Conservation (phyloP, 2,113 vertebrate species). For the Glaucidium brasilianum region DNA sequence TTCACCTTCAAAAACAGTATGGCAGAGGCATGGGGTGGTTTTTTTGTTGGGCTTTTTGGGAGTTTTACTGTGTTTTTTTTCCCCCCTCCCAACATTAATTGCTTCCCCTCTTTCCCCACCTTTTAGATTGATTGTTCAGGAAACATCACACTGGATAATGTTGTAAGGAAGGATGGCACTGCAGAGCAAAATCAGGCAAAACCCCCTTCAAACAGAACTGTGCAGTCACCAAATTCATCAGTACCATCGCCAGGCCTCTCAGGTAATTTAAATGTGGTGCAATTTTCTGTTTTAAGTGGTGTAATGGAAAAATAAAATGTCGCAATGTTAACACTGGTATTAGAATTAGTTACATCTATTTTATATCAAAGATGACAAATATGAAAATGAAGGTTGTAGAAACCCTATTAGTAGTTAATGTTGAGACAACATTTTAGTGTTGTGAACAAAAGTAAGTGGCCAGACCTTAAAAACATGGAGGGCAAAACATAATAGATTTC, state of each 20-base stretch:
- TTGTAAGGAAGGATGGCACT: slow-evolving; percentile 64
- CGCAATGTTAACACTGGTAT: not conserved
- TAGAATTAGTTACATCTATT: not conserved
- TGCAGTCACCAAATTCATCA: slow-evolving; percentile 81
- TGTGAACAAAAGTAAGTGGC: not conserved
- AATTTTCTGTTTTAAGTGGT: not conserved
- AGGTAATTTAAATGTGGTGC: slow-evolving; percentile 39
- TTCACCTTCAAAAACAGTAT: not conserved
- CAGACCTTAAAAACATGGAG: not conserved
- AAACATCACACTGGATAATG: slow-evolving; percentile 74
- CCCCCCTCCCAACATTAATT: not conserved
- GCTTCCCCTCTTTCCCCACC: not conserved
- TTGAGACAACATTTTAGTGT: not conserved
- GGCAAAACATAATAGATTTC: not conserved
- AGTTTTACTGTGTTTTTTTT: not conserved
- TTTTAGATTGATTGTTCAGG: slow-evolving; percentile 81
- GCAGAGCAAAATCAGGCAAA: slow-evolving; percentile 70
- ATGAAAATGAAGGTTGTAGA: not conserved
- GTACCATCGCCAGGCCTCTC: slow-evolving; percentile 80
- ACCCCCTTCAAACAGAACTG: slow-evolving; percentile 72
- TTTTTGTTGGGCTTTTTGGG: not conserved
- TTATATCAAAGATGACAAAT: not conserved
- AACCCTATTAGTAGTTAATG: not conserved
- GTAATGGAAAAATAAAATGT: not conserved
- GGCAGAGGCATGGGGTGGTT: not conserved